Conservation (phyloP, 2,113 vertebrate species). For the Prochilodus magdalenae region DNA sequence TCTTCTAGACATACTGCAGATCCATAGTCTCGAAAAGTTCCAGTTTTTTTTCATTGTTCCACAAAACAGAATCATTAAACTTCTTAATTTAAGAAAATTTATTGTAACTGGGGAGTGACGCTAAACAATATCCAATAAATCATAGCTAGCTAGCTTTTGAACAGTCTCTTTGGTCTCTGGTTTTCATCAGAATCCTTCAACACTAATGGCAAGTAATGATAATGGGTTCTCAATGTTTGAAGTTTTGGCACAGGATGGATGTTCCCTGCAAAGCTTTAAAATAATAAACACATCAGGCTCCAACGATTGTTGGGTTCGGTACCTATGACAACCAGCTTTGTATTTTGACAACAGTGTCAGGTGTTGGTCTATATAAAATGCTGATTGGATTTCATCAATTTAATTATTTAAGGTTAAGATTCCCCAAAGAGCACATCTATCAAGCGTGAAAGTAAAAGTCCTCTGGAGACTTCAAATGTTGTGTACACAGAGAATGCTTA, state of each 20-base stretch:
- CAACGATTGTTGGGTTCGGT: neutral
- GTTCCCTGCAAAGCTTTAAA: constrained; percentile 14
- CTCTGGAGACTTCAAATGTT: neutral
- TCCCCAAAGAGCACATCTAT: neutral
- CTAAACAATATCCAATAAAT: too few relatives aligned
- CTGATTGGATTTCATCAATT: neutral
- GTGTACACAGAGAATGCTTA: neutral
- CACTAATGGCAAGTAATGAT: neutral
- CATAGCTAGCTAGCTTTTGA: too few relatives aligned
- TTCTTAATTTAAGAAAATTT: too few relatives aligned
- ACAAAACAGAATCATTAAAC: too few relatives aligned
- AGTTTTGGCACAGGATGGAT: neutral
- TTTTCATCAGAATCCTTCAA: constrained; percentile 4
- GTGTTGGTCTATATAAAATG: neutral
- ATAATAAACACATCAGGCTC: constrained; percentile 14
- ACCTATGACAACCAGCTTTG: neutral
- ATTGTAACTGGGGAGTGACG: too few relatives aligned
- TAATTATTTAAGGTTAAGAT: neutral
- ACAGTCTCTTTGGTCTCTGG: too few relatives aligned
- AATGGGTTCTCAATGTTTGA: neutral
- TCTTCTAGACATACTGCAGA: too few relatives aligned
- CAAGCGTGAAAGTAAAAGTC: neutral
- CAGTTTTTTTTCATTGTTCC: too few relatives aligned
- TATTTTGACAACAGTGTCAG: neutral
- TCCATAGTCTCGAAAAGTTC: too few relatives aligned